phyloP scores from a whole-genome alignment of 1,140 invertebrate genomes.

The Trinorchestia longiramus region DNA sequence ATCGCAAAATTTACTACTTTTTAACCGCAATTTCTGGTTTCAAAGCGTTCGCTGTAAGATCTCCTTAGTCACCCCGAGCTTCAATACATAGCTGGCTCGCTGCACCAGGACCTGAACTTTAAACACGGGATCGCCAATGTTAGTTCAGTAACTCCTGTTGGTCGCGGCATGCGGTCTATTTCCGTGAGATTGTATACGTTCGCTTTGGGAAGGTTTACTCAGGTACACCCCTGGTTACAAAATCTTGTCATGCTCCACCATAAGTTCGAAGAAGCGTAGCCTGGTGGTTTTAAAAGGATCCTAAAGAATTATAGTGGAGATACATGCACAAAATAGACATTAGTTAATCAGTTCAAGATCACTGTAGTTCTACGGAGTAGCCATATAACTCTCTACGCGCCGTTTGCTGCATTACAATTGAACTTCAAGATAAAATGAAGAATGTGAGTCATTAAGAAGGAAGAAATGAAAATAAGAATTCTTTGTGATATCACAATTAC shows the following conservation, averaged over 20 bases:
- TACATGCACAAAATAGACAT: not conserved
- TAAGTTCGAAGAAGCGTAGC: constrained; percentile 40
- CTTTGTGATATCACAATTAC: not conserved
- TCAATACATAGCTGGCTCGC: not conserved
- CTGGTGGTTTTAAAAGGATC: not conserved
- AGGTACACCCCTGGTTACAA: constrained; percentile 47
- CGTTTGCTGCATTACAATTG: not conserved
- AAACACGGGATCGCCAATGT: constrained; percentile 43
- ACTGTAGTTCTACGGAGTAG: not conserved
- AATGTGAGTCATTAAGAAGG: not conserved
- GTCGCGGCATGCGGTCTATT: constrained; percentile 36
- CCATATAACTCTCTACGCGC: not conserved
- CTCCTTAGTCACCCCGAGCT: not conserved
- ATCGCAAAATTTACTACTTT: not conserved
- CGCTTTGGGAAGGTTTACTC: constrained; percentile 37
- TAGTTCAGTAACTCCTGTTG: constrained; percentile 27
- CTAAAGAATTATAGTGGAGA: not conserved
- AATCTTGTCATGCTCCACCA: constrained; percentile 25
- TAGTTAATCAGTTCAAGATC: not conserved
- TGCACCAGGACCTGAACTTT: constrained; percentile 4
- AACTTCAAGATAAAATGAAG: not conserved
- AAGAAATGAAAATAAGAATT: not conserved
- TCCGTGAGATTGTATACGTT: constrained; percentile 51
- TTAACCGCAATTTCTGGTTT: not conserved
- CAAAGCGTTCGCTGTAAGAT: not conserved